Conservation (phyloP, 2,797 vertebrate species). For the Dipus sagitta region DNA sequence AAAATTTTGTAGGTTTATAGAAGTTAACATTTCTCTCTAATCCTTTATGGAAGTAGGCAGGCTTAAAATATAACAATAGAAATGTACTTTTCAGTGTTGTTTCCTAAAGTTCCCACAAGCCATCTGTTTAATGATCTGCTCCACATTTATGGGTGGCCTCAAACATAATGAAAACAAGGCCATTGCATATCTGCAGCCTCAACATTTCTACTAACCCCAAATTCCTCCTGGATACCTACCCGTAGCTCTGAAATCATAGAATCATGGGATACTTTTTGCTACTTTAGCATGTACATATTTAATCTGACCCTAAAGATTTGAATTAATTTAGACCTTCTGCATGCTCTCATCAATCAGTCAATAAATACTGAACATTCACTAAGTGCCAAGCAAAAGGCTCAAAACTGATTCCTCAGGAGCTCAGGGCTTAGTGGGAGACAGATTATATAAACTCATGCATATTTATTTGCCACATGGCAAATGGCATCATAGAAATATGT, state of each 20-base stretch:
- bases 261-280: background rate
- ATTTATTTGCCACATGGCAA: constrained; percentile 47
- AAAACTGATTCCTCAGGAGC: constrained; percentile 26
- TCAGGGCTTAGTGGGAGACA: constrained; percentile 34
- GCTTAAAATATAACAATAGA: constrained; percentile 49
- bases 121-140: constrained; percentile 63
- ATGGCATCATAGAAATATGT: constrained; percentile 15
- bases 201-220: background rate
- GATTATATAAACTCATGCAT: constrained; percentile 32
- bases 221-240: constrained; percentile 22
- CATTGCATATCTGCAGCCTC: background rate
- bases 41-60: constrained; percentile 13
- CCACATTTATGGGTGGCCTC: constrained; percentile 1
- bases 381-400: constrained; percentile 47
- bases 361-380: constrained; percentile 60
- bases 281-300: constrained; percentile 4
- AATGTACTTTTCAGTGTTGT: constrained; percentile 18
- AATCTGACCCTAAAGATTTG: constrained; percentile 44
- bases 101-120: constrained; percentile 42
- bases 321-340: constrained; percentile 53
- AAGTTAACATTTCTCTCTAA: constrained; percentile 29
- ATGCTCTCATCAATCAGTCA: constrained; percentile 35
- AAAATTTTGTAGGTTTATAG: constrained; percentile 28
- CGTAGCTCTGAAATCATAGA: constrained; percentile 27
- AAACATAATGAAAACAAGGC: constrained; percentile 20